Evolutionary conservation across 2,797 vertebrate genomes (phyloP).

Genomic region (Neomorphus geoffroyi): DNA sequence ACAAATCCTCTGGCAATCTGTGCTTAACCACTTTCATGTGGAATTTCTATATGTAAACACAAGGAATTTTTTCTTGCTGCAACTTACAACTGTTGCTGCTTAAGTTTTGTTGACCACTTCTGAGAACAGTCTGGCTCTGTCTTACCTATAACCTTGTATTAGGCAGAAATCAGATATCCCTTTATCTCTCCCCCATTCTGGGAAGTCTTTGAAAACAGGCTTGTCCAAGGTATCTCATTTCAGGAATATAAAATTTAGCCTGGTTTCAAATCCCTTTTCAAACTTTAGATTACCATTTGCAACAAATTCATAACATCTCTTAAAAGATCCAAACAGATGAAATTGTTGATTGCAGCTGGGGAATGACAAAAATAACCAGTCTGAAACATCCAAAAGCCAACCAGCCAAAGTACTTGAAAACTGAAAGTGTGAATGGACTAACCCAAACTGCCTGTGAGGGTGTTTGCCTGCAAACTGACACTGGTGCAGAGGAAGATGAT

Average conservation of each 20-base stretch:
- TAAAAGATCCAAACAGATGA: neutral
- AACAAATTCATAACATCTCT: neutral
- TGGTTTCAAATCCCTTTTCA: neutral
- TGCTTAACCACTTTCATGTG: neutral
- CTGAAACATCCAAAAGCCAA: too few relatives aligned
- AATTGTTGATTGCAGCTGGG: neutral
- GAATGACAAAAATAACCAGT: neutral
- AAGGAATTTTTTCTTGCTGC: neutral
- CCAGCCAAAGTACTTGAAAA: too few relatives aligned
- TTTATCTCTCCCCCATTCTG: neutral
- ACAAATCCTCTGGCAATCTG: neutral
- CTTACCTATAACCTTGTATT: neutral
- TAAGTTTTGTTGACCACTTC: neutral
- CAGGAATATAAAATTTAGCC: neutral
- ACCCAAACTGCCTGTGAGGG: too few relatives aligned
- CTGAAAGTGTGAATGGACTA: too few relatives aligned
- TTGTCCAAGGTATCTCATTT: neutral
- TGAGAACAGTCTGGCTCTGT: neutral
- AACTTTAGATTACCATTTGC: neutral
- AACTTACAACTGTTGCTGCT: neutral
- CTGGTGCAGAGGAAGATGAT: too few relatives aligned
- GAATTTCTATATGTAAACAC: neutral
- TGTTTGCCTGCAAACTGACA: too few relatives aligned
- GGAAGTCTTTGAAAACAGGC: neutral
- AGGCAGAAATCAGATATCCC: neutral